phyloP scores from a whole-genome alignment of 2,888 invertebrate genomes.

The Lysandra bellargus region DNA sequence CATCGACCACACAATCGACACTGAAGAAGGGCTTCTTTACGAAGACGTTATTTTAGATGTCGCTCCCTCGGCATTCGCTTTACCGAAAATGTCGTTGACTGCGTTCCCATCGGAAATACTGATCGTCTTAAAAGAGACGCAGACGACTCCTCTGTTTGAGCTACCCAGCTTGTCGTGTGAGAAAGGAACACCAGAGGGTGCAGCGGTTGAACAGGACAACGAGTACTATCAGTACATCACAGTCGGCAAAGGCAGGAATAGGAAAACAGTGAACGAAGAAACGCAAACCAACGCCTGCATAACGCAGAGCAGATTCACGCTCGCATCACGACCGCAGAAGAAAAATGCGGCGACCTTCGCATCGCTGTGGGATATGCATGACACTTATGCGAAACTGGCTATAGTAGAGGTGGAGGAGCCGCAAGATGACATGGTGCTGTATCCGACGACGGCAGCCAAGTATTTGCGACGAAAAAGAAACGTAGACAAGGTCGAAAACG shows the following conservation, averaged over 20 bases:
- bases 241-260: conserved; percentile 83
- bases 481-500: conserved; percentile 29
- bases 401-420: conserved; percentile 51
- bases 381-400: conserved; percentile 81
- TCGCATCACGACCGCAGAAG: conserved; percentile 76
- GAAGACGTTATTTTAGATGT: conserved; percentile 53
- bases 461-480: conserved; percentile 57
- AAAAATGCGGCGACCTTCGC: conserved; percentile 83
- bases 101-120: conserved; percentile 80
- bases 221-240: conserved; percentile 84
- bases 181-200: conserved; percentile 80
- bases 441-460: conserved; percentile 60
- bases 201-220: conserved; percentile 81
- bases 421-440: conserved; percentile 73
- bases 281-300: conserved; percentile 84
- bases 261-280: conserved; percentile 84
- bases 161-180: conserved; percentile 83
- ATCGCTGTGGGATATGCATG: conserved; percentile 89
- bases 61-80: conserved; percentile 69
- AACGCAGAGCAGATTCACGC: conserved; percentile 83
- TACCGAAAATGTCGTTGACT: conserved; percentile 56
- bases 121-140: conserved; percentile 84
- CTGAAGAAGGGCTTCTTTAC: conserved; percentile 58
- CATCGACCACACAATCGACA: conserved; percentile 74
- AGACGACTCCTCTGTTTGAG: conserved; percentile 83